These are phyloP conservation scores for chimpanzee (Pan troglodytes) DNA, from an alignment of 2,113 vertebrate species.

Conservation along the genomic window DNA sequence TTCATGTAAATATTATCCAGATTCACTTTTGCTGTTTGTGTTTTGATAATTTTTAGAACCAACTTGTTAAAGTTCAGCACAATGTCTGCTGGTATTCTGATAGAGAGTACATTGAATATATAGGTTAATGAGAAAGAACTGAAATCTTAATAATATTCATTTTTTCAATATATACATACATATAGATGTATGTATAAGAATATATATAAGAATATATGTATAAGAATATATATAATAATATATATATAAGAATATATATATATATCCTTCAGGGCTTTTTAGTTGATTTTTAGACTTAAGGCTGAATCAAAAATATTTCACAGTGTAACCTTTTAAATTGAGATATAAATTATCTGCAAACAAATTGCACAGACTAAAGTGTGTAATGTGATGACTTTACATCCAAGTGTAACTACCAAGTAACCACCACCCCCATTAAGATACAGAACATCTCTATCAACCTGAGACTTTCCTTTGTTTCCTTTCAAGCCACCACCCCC, in stretches of 20 bases:
- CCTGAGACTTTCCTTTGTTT: not conserved
- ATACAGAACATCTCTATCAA: not conserved
- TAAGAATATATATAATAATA: too few relatives aligned
- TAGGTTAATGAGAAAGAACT: not conserved
- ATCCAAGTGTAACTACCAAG: not conserved
- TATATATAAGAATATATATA: too few relatives aligned
- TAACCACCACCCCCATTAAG: not conserved
- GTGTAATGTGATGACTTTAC: not conserved
- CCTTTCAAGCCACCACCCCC: not conserved
- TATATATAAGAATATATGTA: too few relatives aligned
- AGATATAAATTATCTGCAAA: not conserved
- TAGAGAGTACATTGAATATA: not conserved
- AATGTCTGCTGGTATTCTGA: not conserved
- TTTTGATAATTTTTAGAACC: not conserved
- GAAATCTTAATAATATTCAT: not conserved
- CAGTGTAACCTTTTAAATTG: not conserved
- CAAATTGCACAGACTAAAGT: not conserved
- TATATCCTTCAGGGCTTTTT: not conserved
- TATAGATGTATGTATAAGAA: too few relatives aligned
- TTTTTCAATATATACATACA: not conserved
- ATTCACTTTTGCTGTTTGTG: not conserved
- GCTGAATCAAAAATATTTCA: not conserved
- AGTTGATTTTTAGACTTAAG: not conserved
- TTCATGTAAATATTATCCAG: not conserved
- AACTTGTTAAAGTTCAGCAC: not conserved